phyloP scores from a whole-genome alignment of 2,113 vertebrate genomes.

The Bubo blakistoni region DNA sequence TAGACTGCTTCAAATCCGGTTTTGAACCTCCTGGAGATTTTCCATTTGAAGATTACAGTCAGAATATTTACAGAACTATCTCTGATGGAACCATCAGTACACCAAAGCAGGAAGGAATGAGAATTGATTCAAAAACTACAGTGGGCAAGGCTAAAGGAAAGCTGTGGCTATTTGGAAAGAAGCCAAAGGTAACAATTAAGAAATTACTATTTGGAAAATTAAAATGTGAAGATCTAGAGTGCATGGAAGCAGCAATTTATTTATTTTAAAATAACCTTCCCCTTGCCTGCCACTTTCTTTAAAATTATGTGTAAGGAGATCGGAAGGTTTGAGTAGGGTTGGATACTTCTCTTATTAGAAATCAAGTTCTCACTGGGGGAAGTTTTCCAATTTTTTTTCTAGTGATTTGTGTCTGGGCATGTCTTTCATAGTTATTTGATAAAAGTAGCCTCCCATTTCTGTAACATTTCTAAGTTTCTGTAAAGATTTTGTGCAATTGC shows the following conservation, averaged over 20 bases:
- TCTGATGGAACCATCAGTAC: conserved; percentile 93
- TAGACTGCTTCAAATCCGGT: conserved; percentile 97
- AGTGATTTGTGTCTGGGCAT: not conserved
- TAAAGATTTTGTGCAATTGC: not conserved
- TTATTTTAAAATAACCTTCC: not conserved
- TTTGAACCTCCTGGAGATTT: conserved; percentile 94
- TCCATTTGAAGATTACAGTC: conserved; percentile 97
- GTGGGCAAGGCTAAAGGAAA: conserved; percentile 93
- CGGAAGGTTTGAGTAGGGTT: not conserved
- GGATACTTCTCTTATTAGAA: not conserved
- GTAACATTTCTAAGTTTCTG: not conserved
- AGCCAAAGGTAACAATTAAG: conserved; percentile 88
- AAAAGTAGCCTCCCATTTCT: not conserved
- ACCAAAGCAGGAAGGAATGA: conserved; percentile 85
- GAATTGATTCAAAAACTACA: conserved; percentile 85
- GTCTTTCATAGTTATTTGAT: not conserved
- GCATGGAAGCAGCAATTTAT: not conserved
- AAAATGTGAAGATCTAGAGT: not conserved
- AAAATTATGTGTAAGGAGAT: not conserved
- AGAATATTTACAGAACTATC: conserved; percentile 92
- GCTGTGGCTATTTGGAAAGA: conserved; percentile 98
- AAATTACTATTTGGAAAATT: conserved; percentile 12
- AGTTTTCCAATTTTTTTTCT: not conserved
- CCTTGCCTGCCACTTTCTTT: not conserved
- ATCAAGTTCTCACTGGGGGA: not conserved